Evolutionary conservation across 2,113 vertebrate species (phyloP), one percentile per base, ranked within the genome.

Genomic region (Alectura lathami): DNA sequence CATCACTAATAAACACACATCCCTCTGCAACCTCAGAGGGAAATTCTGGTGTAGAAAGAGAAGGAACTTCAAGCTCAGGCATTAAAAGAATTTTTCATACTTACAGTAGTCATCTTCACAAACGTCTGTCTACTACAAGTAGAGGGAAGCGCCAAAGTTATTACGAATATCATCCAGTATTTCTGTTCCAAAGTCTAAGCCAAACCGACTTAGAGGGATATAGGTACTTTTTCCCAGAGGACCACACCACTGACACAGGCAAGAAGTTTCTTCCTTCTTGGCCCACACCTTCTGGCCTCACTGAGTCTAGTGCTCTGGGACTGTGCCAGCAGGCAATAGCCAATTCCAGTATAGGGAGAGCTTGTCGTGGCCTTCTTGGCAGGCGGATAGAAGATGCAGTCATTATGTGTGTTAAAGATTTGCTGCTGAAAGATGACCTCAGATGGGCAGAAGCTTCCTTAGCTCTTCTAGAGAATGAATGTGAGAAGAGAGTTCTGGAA

Each of bases 391-490:
- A 96, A 4, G 92, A 98, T 11, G 97, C 69, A 0, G 32, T 98
- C n/a, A 47, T 83, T 7, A 99, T 99, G 97, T 99, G 99, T 5
- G 43, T 99, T 23, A 93, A 96, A 34, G 99, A 99, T 96, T 83
- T 99, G 32, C 98, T 98, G 84, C 94, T 99, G 64, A 99, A 99
- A 92, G 98, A 99, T 50, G 98, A 99, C 48, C 94, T 89, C 40
- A 66, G 93, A 2, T 99, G 99, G 99, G 94, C 98, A 94, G 97
- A 97, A 42, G 98, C 98, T 17, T 98, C 97, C 2, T 36, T 99
- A 36, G 97, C 98, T 13, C 97, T 99, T 91, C 97, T 99, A 90
- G 99, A 99, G 96, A 99, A 99, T 32, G 98, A 99, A 97, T 99
- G 99, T 80, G 99, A 99, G 97, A 98, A 97, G 93, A 98, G 98